Base-by-base conservation (phyloP, 1,140 invertebrate species). In the Procambarus virginalis region DNA sequence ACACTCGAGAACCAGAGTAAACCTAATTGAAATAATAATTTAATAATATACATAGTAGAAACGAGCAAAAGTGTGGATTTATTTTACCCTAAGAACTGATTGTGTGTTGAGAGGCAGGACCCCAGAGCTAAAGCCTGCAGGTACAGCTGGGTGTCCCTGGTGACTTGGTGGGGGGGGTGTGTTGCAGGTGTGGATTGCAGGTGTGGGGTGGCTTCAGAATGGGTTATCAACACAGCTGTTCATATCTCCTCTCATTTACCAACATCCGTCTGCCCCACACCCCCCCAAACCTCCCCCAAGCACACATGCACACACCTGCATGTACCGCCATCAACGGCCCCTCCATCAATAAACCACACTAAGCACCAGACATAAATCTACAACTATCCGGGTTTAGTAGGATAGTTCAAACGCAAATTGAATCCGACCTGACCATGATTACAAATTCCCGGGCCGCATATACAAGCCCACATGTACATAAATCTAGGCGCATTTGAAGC, bases 371-470 rank as follows among this genome's bases (percentile, higher is more conserved):
- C 68, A 34, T 73, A 73, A 73, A 73, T 73, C 22, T 12, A 73
- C n/a, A 34, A 22, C 5, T 73, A 34, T 34, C 34, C 68, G n/a
- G 4, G n/a, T 73, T 73, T 73, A 34, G 68, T 22, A 34, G 20
- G 68, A 3, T 73, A 34, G n/a, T 34, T 73, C 1, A 73, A 73
- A 73, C n/a, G n/a, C 68, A 73, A 73, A 73, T 73, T 73, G 68
- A 73, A 9, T 73, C n/a, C 6, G 68, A 73, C 68, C 20, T 73
- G 68, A 73, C 68, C 68, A 34, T 73, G n/a, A 73, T 73, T 73
- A 73, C 68, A 73, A 73, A 73, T 73, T 73, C 10, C 20, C n/a
- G 68, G 5, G n/a, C 2, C 68, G 4, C 22, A 34, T 5, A 34
- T 5, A 73, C 68, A 22, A 3, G 10, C 68, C 20, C 6, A 73